Evolutionary conservation across 2,113 vertebrate genomes (phyloP).

Genomic region (Phrynosoma platyrhinos): DNA sequence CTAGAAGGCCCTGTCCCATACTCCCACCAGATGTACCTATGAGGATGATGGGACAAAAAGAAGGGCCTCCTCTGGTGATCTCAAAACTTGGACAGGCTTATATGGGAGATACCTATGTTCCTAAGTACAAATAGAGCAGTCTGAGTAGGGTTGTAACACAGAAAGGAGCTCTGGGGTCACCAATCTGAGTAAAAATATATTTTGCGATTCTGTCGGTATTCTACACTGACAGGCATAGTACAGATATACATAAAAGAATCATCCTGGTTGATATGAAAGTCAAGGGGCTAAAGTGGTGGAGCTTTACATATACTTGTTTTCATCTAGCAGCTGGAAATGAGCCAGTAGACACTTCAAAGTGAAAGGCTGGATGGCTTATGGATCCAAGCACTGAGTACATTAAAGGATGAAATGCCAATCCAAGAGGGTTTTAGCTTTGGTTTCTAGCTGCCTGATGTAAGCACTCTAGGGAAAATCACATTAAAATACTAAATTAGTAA

Average conservation of each 20-base stretch:
- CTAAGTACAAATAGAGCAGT: not conserved
- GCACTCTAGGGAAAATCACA: not conserved
- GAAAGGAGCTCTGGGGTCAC: not conserved
- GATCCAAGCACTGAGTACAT: slow-evolving; percentile 8
- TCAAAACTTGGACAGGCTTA: no score
- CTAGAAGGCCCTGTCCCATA: no score
- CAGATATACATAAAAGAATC: not conserved
- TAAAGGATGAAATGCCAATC: slow-evolving; percentile 10
- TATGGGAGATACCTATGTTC: not conserved
- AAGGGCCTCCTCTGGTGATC: no score
- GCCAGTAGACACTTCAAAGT: slow-evolving; percentile 4
- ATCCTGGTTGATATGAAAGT: slow-evolving; percentile 16
- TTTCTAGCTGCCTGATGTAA: not conserved
- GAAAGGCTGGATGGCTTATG: not conserved
- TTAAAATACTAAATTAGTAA: not conserved
- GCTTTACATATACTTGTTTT: slow-evolving; percentile 1
- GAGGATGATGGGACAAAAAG: no score
- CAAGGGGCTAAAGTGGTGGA: not conserved
- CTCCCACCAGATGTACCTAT: no score
- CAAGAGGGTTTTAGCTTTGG: not conserved
- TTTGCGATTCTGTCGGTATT: not conserved
- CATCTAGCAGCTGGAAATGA: not conserved
- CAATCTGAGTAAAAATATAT: not conserved
- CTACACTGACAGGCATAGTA: not conserved
- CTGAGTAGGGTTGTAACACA: no score